phyloP scores from a whole-genome alignment of 2,113 vertebrate genomes.

The Callipepla californica region DNA sequence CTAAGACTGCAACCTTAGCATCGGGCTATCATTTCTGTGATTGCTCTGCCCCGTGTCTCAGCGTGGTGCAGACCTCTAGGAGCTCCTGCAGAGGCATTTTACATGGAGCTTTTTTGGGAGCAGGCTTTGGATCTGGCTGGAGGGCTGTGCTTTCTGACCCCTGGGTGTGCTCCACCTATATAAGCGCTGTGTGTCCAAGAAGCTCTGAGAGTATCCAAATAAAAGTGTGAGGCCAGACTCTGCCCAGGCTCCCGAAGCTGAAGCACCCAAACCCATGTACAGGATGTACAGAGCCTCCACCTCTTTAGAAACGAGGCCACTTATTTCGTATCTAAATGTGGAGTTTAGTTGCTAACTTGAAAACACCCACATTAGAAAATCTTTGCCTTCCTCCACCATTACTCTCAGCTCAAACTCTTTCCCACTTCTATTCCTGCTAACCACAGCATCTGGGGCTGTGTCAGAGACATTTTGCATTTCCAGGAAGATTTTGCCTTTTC shows the following conservation, averaged over 20 bases:
- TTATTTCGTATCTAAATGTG: conserved; percentile 66
- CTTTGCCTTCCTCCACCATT: conserved; percentile 51
- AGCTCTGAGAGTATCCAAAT: neutral
- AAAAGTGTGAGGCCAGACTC: neutral
- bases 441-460: conserved; percentile 69
- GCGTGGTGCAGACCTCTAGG: neutral
- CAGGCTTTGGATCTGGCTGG: neutral
- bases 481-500: conserved; percentile 58
- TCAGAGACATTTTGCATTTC: conserved; percentile 57
- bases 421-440: conserved; percentile 68
- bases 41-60: neutral
- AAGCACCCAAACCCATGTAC: conserved; percentile 2
- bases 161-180: neutral
- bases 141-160: neutral
- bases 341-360: conserved; percentile 55
- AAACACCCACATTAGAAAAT: conserved; percentile 64
- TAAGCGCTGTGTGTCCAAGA: neutral
- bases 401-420: conserved; percentile 56
- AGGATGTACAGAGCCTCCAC: conserved; percentile 51
- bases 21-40: neutral
- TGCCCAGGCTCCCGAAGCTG: neutral
- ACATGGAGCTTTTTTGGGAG: neutral
- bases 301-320: conserved; percentile 56
- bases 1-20: neutral
- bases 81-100: neutral